Evolutionary conservation across 2,797 vertebrate genomes (phyloP).

Genomic region (Trachops cirrhosus): DNA sequence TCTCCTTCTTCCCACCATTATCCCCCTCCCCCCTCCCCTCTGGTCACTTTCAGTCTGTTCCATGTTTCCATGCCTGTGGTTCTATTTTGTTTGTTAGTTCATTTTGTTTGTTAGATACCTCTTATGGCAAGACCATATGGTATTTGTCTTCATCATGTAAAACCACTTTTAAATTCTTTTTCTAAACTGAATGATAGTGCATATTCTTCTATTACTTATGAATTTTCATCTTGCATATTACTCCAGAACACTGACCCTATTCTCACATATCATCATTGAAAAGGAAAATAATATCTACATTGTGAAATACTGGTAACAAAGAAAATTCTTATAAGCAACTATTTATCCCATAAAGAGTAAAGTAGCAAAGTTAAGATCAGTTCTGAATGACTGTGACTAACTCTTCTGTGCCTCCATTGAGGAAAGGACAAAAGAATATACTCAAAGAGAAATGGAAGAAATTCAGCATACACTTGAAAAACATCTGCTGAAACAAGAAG

Average conservation of each 20-base stretch:
- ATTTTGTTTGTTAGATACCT: too few species aligned
- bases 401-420: neutral
- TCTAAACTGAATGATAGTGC: neutral
- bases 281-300: neutral
- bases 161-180: neutral
- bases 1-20: too few species aligned
- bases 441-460: neutral
- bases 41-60: too few species aligned
- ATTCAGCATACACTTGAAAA: neutral
- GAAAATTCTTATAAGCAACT: neutral
- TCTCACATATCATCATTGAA: neutral
- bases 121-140: too few species aligned
- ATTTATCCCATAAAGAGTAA: neutral
- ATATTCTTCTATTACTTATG: neutral
- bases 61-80: too few species aligned
- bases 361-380: neutral
- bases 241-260: neutral
- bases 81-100: too few species aligned
- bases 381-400: neutral
- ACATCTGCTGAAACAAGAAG: too few species aligned
- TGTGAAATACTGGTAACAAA: neutral
- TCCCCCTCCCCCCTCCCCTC: too few species aligned
- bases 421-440: neutral
- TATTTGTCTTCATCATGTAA: neutral
- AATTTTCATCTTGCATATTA: neutral